These are phyloP conservation scores for Zosterops lateralis DNA, from an alignment of 2,113 vertebrate species.

Conservation along the genomic window DNA sequence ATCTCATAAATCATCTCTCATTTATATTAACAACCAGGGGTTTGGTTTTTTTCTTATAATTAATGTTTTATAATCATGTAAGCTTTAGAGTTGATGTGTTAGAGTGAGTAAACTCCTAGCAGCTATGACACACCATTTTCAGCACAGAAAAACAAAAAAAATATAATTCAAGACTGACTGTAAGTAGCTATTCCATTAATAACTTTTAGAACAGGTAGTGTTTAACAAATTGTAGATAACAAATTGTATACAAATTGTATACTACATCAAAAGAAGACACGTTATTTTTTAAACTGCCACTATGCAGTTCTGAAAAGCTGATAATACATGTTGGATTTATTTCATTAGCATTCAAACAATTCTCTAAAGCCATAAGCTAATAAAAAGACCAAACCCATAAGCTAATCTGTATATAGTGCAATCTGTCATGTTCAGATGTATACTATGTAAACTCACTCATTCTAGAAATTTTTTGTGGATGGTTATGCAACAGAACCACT, in stretches of 20 bases:
- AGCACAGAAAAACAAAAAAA: neutral
- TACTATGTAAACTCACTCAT: neutral
- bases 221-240: neutral
- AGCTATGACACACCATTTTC: neutral
- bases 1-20: neutral
- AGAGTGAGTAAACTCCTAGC: neutral
- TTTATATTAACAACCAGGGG: neutral
- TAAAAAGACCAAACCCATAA: neutral
- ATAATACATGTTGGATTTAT: neutral
- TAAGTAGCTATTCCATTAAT: neutral
- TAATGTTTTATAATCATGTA: neutral
- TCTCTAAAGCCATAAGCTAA: neutral
- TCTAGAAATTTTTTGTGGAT: neutral
- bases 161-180: neutral
- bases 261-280: neutral
- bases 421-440: neutral
- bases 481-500: neutral
- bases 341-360: neutral
- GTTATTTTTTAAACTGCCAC: neutral
- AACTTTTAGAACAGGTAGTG: neutral
- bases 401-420: neutral
- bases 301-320: neutral
- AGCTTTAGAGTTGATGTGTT: neutral
- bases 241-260: neutral
- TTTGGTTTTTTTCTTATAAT: neutral